Conservation (phyloP, 2,113 vertebrate genomes). For the Scophthalmus maximus region DNA sequence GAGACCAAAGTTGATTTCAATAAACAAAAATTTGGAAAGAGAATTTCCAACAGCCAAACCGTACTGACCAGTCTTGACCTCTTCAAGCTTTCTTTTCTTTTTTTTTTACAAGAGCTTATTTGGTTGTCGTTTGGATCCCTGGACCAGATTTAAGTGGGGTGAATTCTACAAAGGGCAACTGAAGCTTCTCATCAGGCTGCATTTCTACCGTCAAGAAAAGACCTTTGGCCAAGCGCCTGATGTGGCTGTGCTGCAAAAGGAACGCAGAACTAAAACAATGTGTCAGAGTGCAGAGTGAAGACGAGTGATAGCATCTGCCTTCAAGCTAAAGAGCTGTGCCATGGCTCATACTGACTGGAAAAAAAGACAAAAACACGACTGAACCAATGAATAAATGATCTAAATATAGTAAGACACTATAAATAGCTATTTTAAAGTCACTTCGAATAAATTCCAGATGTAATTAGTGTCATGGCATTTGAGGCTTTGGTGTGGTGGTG, state of each 20-base stretch:
- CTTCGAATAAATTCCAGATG: background rate
- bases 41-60: background rate
- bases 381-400: background rate
- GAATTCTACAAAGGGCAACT: conserved; percentile 4
- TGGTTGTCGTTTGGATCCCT: conserved; percentile 1
- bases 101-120: background rate
- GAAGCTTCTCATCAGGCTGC: background rate
- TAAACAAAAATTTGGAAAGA: background rate
- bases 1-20: background rate
- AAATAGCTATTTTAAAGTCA: background rate
- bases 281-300: conserved; percentile 10
- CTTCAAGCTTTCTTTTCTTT: background rate
- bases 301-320: conserved; percentile 33
- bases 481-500: background rate
- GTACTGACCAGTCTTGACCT: background rate
- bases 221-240: conserved; percentile 28
- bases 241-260: conserved; percentile 15
- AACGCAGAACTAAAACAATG: conserved; percentile 34
- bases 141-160: background rate
- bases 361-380: background rate
- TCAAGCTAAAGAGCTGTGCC: background rate
- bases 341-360: conserved; percentile 4
- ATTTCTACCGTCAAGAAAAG: conserved; percentile 11
- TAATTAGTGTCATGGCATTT: background rate
- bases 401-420: background rate